Evolutionary conservation across 2,888 invertebrate genomes (phyloP), one percentile per base, ranked within the genome.

Genomic region (Coelopa pilipes): DNA sequence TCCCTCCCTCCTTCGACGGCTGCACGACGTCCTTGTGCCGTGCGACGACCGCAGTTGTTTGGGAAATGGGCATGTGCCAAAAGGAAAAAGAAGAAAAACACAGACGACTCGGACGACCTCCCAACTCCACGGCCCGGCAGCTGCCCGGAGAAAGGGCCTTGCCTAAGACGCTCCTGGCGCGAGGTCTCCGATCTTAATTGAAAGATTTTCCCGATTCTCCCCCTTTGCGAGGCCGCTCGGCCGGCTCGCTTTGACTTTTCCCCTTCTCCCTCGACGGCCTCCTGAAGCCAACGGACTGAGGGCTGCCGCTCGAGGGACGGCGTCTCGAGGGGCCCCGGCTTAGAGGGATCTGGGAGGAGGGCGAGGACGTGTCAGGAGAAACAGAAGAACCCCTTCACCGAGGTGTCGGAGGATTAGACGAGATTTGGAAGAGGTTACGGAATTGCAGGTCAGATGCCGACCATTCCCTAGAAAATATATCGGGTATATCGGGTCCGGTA

Each of bases 131-230:
- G 10, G 2, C 3, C 53, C 3, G 53, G 5, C 53, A 15, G 13
- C 53, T 53, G 53, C 53, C 10, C 53, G 15, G 10, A 53, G n/a
- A 11, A 53, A 53, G 13, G n/a, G 3, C n/a, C 15, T 53, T 11
- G 3, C n/a, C 10, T 13, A 53, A 53, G 53, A 53, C 10, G 34
- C 53, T 53, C n/a, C n/a, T 2, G n/a, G n/a, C n/a, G 10, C 24
- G 34, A 24, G 21, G 60, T 60, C 62, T 15, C 34, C 34, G 62
- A 62, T n/a, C n/a, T 12, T 34, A 34, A 34, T 62, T 62, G 24
- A 62, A 62, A 45, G 62, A 60, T 62, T 62, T 62, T 10, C 13
- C 34, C 12, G n/a, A 62, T 34, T 62, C 15, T 62, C 34, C 62
- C 62, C 62, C 62, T 62, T 62, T 62, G 34, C 34, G 2, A n/a